Base-by-base conservation (phyloP, 2,888 invertebrate genomes). In the Malthinus seriepunctatus region DNA sequence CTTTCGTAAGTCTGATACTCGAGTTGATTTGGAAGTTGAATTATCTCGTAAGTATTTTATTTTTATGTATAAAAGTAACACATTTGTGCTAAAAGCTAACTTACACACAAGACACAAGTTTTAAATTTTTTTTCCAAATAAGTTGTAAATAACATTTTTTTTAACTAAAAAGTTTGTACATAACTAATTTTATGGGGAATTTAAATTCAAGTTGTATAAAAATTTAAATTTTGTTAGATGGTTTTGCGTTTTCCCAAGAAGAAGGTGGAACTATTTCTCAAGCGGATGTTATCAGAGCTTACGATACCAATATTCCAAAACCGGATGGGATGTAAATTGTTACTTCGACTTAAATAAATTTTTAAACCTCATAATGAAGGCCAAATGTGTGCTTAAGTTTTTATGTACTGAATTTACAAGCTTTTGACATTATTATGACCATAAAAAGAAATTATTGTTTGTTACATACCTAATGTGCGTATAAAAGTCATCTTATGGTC, bases 231-330 rank as follows among this genome's bases (percentile, higher is more conserved):
- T 66, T 69, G 48, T 52, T 63, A 97, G 96, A 96, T 88, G 97
- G 97, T 65, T 97, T 92, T 84, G 97, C 98, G 68, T 99, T 99
- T 83, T 98, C 97, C 42, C 98, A 98, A 89, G 98, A 98, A 82
- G 98, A 99, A 82, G 93, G 95, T 76, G 97, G 96, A 67, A 92
- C 90, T 71, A 93, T 98, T 65, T 90, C 94, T 50, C 93, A 97
- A 82, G 91, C 95, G 67, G 94, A 93, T 75, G 89, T 97, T 76
- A 96, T 98, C 78, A 88, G 97, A 77, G 93, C 93, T 51, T 97
- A 97, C 87, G 93, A 97, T 83, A 95, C 96, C 70, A 94, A 91
- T 76, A 86, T 88, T 78, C 92, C 91, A 78, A 89, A 92, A 79
- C 88, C 89, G 69, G 87, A 84, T 75, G 91, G 87, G 52, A 73